A percentile compares a stretch with the other conserved stretches of the same genome.
These are phyloP conservation scores for Siphamia tubifer DNA, from an alignment of 2,113 vertebrate species.

Conservation along the genomic window DNA sequence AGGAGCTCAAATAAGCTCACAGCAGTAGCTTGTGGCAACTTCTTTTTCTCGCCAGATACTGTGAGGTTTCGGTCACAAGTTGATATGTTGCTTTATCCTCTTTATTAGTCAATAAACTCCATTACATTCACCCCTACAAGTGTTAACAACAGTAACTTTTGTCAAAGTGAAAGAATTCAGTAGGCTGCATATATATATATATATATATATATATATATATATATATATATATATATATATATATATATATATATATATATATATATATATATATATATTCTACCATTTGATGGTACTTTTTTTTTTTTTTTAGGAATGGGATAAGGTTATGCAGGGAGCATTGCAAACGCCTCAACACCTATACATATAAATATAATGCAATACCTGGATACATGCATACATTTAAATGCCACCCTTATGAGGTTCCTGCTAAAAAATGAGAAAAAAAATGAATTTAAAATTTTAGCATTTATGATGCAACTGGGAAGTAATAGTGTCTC, in stretches of 20 bases:
- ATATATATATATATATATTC: too few species aligned
- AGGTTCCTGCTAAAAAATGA: constrained; percentile 23
- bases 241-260: too few species aligned
- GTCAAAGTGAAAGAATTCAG: background rate
- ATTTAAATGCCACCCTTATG: constrained; percentile 9
- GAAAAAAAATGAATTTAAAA: constrained; percentile 13
- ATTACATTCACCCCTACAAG: constrained; percentile 27
- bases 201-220: too few species aligned
- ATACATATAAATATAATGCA: background rate
- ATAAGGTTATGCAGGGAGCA: background rate
- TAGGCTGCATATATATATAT: too few species aligned
- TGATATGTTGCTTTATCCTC: constrained; percentile 50
- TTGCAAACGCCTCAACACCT: background rate
- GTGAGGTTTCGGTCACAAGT: constrained; percentile 41
- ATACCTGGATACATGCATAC: background rate
- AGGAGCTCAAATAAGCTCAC: constrained; percentile 52
- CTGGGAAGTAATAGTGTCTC: constrained; percentile 23
- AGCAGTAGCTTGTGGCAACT: constrained; percentile 53
- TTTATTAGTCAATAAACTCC: constrained; percentile 42
- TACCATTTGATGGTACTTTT: background rate
- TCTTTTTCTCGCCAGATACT: constrained; percentile 41
- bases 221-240: too few species aligned
- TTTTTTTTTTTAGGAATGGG: background rate
- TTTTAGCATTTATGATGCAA: constrained; percentile 44
- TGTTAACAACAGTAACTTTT: constrained; percentile 24